Conservation (phyloP, 2,888 invertebrate genomes). For the Drosophila melanosoma region DNA sequence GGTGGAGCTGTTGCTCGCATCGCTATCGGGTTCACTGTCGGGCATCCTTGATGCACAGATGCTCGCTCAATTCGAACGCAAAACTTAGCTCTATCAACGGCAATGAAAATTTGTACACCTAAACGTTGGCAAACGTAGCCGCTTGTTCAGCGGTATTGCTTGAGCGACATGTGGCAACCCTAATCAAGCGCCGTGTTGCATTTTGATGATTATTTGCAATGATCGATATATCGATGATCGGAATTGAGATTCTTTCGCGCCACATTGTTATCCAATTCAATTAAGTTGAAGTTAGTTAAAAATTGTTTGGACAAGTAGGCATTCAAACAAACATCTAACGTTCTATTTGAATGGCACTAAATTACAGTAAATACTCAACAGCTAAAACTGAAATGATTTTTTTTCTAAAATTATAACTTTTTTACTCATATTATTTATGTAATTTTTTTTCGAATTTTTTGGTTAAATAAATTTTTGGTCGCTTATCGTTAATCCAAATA, state of each 20-base stretch:
- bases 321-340: not conserved
- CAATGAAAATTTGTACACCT: conserved; percentile 58
- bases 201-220: not conserved
- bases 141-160: conserved; percentile 45
- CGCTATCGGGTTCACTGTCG: conserved; percentile 72
- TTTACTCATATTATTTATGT: not conserved
- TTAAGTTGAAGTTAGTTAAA: too few species aligned
- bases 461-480: not conserved
- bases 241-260: conserved; percentile 17
- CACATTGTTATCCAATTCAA: not conserved
- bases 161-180: conserved; percentile 27
- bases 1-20: conserved; percentile 63
- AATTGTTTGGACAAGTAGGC: not conserved
- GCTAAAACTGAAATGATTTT: not conserved
- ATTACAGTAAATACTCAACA: not conserved
- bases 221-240: conserved; percentile 9
- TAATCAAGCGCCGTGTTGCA: conserved; percentile 28
- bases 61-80: conserved; percentile 2
- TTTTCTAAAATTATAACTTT: not conserved
- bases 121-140: conserved; percentile 68
- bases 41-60: conserved; percentile 56
- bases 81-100: conserved; percentile 14
- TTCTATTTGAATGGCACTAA: not conserved
- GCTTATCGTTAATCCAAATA: not conserved
- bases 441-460: not conserved